Evolutionary conservation across 1,140 invertebrate species (phyloP).

Genomic region (Drosophila nigromelanica): DNA sequence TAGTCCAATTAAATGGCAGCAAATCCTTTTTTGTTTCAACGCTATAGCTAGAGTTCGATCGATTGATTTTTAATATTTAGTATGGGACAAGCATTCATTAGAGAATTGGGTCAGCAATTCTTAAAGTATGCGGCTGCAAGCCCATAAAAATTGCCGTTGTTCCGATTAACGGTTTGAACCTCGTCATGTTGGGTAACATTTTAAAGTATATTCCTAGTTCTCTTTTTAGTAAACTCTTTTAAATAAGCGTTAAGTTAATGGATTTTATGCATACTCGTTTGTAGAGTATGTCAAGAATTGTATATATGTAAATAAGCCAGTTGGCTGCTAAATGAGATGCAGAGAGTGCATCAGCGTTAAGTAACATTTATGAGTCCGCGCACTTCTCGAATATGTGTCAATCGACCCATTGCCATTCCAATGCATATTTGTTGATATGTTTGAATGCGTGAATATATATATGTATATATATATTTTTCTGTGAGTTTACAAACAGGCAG

Average conservation of each 20-base stretch:
- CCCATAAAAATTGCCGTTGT: no score
- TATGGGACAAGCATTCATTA: neutral
- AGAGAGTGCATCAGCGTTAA: slow-evolving; percentile 47
- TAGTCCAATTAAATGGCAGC: neutral
- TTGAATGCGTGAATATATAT: slow-evolving; percentile 1
- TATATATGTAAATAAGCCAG: slow-evolving; percentile 1
- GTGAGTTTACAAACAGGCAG: slow-evolving; percentile 31
- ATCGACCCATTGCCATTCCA: slow-evolving; percentile 40
- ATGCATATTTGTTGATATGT: slow-evolving; percentile 5
- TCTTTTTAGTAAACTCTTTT: no score
- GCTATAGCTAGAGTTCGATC: neutral
- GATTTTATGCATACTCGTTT: no score
- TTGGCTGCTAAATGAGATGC: slow-evolving; percentile 34
- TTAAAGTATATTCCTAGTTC: no score
- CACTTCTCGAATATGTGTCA: slow-evolving; percentile 51
- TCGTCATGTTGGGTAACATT: no score
- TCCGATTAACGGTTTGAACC: no score
- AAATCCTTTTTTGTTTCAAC: slow-evolving; percentile 4
- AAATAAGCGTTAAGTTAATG: no score
- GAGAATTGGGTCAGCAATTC: neutral
- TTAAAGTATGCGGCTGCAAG: no score
- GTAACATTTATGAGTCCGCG: slow-evolving; percentile 45
- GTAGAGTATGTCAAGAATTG: neutral
- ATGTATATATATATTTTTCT: slow-evolving; percentile 15
- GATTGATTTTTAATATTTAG: neutral